Conservation (phyloP, 2,113 vertebrate species). For the Neolamprologus falcicula region DNA sequence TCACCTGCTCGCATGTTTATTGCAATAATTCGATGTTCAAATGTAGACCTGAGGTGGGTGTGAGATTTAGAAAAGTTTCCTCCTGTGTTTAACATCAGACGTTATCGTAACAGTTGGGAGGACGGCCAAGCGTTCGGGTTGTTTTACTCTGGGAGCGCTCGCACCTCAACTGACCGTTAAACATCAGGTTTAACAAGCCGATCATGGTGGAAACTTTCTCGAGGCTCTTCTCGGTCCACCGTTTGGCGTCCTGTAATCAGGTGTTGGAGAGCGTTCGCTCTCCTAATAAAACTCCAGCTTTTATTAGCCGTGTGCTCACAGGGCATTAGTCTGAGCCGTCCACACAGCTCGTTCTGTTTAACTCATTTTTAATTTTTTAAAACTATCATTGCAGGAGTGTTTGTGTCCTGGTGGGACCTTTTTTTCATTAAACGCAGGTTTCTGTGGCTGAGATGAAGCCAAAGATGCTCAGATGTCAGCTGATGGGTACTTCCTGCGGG, state of each 20-base stretch:
- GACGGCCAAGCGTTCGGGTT: background rate
- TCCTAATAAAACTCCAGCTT: background rate
- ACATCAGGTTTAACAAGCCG: background rate
- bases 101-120: background rate
- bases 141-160: background rate
- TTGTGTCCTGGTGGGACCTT: background rate
- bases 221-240: background rate
- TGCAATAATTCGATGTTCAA: background rate
- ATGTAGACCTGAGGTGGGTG: background rate
- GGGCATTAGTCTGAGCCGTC: background rate
- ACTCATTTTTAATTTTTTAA: background rate
- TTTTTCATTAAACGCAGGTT: background rate
- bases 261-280: background rate
- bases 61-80: background rate
- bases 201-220: background rate
- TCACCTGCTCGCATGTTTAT: background rate
- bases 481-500: background rate
- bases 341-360: background rate
- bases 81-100: accelerated
- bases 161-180: accelerated
- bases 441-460: background rate
- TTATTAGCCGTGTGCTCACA: background rate
- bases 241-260: background rate
- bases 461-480: slow-evolving; percentile 1
- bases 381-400: background rate